Percentiles rank a stretch among this genome's conserved stretches.
phyloP scores from a whole-genome alignment of 1,140 invertebrate species.

The Schlechtendalia chinensis region DNA sequence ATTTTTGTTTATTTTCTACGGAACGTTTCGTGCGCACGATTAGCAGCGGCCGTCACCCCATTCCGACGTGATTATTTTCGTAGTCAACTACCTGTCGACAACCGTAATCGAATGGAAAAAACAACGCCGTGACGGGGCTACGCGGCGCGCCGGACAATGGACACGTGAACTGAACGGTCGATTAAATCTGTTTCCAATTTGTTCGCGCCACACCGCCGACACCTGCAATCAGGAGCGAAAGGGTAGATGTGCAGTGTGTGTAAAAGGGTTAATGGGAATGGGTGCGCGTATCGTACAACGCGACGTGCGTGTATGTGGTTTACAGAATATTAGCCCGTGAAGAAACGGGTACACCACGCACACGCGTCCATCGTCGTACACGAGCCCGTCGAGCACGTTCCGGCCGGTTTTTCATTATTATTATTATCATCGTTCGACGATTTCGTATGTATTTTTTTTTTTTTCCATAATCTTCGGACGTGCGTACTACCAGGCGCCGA shows the following conservation, averaged over 20 bases:
- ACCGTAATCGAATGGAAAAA: not conserved
- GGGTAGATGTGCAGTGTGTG: not conserved
- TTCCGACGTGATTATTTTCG: no score
- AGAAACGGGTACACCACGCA: no score
- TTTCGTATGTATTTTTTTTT: no score
- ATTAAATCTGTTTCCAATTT: conserved; percentile 41
- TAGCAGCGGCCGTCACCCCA: no score
- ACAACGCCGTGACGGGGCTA: not conserved
- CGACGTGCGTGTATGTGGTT: not conserved
- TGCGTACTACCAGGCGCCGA: conserved; percentile 9
- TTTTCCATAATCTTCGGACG: not conserved
- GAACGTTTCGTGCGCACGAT: no score
- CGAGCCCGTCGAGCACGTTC: not conserved
- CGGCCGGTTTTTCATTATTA: conserved; percentile 7
- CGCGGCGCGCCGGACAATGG: conserved; percentile 16
- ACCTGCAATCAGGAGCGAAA: conserved; percentile 15
- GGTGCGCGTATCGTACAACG: not conserved
- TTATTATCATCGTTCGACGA: not conserved
- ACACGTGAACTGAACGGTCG: conserved; percentile 31
- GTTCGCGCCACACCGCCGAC: conserved; percentile 2
- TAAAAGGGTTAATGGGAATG: conserved; percentile 23
- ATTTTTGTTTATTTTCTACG: no score
- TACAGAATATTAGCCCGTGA: conserved; percentile 6
- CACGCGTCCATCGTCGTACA: no score
- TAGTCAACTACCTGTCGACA: not conserved